A percentile compares a stretch with the other conserved stretches of the same genome.
phyloP scores from a whole-genome alignment of 2,888 invertebrate genomes.

The Eudasyphora cyanicolor region DNA sequence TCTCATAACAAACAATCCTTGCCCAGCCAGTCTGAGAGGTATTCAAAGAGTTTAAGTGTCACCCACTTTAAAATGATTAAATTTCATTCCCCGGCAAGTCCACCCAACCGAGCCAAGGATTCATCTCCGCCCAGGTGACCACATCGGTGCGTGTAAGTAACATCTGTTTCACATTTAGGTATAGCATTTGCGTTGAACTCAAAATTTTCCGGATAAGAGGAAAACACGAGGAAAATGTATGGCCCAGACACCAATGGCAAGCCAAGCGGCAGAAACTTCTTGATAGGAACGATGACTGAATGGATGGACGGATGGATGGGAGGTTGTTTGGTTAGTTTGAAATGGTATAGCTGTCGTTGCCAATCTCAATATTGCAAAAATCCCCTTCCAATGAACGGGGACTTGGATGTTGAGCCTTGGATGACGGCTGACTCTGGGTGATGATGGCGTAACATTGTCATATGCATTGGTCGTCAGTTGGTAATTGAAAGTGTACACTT shows the following conservation, averaged over 20 bases:
- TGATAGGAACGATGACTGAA: background rate
- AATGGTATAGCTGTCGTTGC: background rate
- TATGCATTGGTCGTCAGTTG: constrained; percentile 16
- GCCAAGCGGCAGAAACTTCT: background rate
- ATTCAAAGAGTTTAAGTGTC: constrained; percentile 19
- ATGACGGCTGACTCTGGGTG: background rate
- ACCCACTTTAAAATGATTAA: constrained; percentile 35
- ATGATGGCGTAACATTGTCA: constrained; percentile 15
- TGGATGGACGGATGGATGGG: background rate
- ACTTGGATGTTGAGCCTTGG: background rate
- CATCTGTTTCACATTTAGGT: constrained; percentile 26
- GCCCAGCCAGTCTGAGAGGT: background rate
- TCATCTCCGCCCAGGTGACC: background rate
- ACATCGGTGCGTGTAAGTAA: constrained; percentile 27
- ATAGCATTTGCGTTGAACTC: background rate
- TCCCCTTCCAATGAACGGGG: background rate
- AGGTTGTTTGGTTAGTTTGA: too few species aligned
- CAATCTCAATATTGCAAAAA: background rate
- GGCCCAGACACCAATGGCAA: background rate
- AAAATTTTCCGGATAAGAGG: background rate
- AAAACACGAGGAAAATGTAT: background rate
- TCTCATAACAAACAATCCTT: background rate
- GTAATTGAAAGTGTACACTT: constrained; percentile 30
- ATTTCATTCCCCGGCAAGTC: constrained; percentile 20
- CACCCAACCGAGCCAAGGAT: constrained; percentile 18